Conservation (phyloP, 2,113 vertebrate genomes). For the Catharus fuscescens region DNA sequence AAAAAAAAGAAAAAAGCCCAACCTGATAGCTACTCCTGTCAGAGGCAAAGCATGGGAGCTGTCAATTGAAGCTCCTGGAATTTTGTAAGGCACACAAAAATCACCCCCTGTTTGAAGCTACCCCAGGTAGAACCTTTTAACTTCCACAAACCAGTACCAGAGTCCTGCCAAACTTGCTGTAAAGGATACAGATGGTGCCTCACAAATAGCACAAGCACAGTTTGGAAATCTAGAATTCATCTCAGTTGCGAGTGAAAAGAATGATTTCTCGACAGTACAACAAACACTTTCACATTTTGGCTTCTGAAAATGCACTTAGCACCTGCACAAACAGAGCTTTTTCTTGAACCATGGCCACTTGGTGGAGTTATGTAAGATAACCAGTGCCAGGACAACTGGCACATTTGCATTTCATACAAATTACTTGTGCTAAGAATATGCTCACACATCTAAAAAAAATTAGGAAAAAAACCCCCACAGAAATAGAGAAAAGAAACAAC, state of each 20-base stretch:
- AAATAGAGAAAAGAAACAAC: neutral
- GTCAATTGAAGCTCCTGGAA: neutral
- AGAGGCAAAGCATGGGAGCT: neutral
- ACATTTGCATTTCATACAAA: neutral
- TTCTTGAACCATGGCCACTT: neutral
- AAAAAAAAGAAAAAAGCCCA: too few species aligned
- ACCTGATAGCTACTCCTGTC: neutral
- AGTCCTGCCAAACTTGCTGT: neutral
- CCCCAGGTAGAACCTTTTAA: neutral
- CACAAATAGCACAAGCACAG: neutral
- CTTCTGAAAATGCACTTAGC: slow-evolving; percentile 2
- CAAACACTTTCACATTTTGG: neutral
- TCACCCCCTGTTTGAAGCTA: neutral
- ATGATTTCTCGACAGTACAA: neutral
- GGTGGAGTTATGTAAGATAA: neutral
- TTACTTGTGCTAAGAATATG: neutral
- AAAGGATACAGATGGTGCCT: neutral
- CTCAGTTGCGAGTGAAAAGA: neutral
- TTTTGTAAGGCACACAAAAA: neutral
- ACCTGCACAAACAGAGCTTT: neutral
- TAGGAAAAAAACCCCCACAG: neutral
- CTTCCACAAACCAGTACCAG: neutral
- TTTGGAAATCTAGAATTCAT: neutral
- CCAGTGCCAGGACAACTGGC: neutral
- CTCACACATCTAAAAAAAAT: neutral